These are phyloP conservation scores for Bugula neritina DNA, from an alignment of 2,888 invertebrate genomes.

Conservation along the genomic window DNA sequence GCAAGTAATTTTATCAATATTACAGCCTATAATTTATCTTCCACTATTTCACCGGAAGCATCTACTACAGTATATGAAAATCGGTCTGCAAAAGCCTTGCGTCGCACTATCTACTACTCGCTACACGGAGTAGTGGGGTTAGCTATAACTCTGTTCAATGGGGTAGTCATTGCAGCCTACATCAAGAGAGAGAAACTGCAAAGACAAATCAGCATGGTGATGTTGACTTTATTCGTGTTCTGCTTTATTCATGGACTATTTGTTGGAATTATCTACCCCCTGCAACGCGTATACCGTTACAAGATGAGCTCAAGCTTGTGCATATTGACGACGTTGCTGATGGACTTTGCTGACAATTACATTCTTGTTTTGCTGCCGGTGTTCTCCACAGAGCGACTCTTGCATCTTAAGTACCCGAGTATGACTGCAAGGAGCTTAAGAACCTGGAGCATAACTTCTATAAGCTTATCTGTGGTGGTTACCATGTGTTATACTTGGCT, in stretches of 20 bases:
- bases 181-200: neutral
- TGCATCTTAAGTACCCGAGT: neutral
- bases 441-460: neutral
- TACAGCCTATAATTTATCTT: neutral
- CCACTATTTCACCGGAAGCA: neutral
- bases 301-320: neutral
- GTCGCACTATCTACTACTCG: neutral
- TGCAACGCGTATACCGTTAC: neutral
- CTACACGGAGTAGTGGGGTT: neutral
- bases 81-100: neutral
- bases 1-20: no score
- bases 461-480: neutral
- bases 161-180: neutral
- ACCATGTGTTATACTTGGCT: neutral
- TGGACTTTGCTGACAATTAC: neutral
- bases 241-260: neutral
- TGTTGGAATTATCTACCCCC: neutral
- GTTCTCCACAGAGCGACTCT: neutral
- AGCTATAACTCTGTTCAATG: neutral
- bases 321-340: neutral
- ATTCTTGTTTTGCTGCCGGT: neutral
- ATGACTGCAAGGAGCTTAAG: neutral
- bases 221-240: neutral
- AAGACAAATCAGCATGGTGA: neutral
- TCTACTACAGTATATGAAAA: neutral